Evolutionary conservation across 2,797 vertebrate genomes (phyloP), one percentile per base, ranked within the genome.

Genomic region (Buphagus erythrorhynchus): DNA sequence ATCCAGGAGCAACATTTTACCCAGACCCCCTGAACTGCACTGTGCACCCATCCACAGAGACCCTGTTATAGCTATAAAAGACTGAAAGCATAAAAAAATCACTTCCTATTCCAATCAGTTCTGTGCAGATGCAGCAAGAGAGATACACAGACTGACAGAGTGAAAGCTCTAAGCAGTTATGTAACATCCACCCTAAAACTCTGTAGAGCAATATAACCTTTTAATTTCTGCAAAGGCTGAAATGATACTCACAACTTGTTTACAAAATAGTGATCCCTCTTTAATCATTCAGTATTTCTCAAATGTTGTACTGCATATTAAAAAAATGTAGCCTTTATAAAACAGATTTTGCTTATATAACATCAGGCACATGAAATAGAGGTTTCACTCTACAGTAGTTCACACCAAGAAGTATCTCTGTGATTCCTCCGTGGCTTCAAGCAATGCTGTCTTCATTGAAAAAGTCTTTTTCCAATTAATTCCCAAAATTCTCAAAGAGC

Each of bases 221-320:
- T 90, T 80, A 80, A 95, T 63, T 91, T 75, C 91, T 91, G 61
- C 36, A 54, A 52, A 77, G 57, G 38, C 63, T 89, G 45, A 51
- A 79, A 95, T 65, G 84, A 80, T 54, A 40, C 36, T 77, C 75
- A 68, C 71, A 93, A 31, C 61, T 87, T 83, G 92, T 95, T 96
- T 94, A 95, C 81, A 93, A 95, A 94, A 93, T 14, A 92, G 65
- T 16, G 51, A 92, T 88, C 78, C 74, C 63, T 73, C 73, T 65
- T 88, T 76, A 91, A 94, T 79, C 67, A 71, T 63, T 59, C 75
- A 16, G 20, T 16, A 68, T 74, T 85, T 76, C 63, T 76, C 42
- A 31, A 33, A 14, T 68, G 55, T 78, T 1, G 10, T 51, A 49
- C 46, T 76, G 74, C 93, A 81, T 87, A 74, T 31, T 90, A 79